Base-by-base conservation (phyloP, 2,888 invertebrate genomes). In the Fragum fragum region DNA sequence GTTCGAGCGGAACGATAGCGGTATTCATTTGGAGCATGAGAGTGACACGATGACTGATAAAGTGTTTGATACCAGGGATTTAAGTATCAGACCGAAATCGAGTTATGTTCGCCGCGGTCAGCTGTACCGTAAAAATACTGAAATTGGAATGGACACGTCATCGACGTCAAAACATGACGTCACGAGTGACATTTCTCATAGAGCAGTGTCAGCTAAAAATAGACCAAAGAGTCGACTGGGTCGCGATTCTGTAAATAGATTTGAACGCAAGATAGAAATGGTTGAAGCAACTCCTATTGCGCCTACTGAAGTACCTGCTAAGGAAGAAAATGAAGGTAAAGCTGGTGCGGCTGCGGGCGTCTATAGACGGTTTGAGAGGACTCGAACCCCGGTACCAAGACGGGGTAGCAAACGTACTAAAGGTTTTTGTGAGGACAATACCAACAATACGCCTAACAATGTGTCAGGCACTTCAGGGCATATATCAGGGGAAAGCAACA, bases 21-120 rank as follows among this genome's bases (percentile, higher is more conserved):
- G 72, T 11, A 73, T 59, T 39, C 42, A 82, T 79, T 78, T 76
- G 28, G 80, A 83, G 14, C 70, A 77, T 16, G 76, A 80, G 11
- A 73, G 79, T 55, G 73, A 63, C 18, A 75, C 61, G 14, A 80
- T 79, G 23, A 82, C 39, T 6, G 66, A 39, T 23, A 42, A 42
- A 32, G 42, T 11, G 36, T 68, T 81, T 57, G 79, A 83, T 71
- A 83, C 83, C 16, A 73, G 83, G 29, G 83, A 83, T 68, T 26
- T 77, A 66, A 79, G 59, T 74, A 26, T 79, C 28, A 79, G 88
- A 66, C 88, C 89, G 26, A 89, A 88, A 63, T 89, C 89, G n/a
- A 88, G 89, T 76, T 88, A 89, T 81, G 89, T 89, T 11, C 76
- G 89, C 18, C 74, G 89, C 52, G 66, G 66, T 14, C 78, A 73